Evolutionary conservation across 2,797 vertebrate species (phyloP), one percentile per base, ranked within the genome.

Genomic region (Otolemur crassicaudatus): DNA sequence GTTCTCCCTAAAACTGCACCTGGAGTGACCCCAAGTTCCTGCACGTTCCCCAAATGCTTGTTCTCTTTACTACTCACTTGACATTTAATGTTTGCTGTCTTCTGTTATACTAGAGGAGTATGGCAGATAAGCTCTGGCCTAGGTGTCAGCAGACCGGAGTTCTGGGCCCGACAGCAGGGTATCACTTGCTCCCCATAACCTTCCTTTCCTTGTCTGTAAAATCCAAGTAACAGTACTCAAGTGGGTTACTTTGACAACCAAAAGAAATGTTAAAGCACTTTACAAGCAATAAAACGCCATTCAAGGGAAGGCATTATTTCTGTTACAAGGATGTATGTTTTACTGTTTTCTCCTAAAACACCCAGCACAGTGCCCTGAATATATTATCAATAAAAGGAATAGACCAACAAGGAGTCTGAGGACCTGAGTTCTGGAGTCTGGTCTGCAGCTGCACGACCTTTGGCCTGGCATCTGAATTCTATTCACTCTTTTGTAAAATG

Each of bases 251-350:
- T 80, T 89, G 94, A 95, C 88, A 91, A 94, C 63, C 40, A 25
- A 87, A 96, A 92, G 79, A 92, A 96, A 97, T 92, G 46, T 72
- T 95, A 88, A 82, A 96, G 76, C 40, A 79, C 43, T 97, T 95
- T 94, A 77, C 1, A 91, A 88, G 92, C 95, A 94, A 94, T 94
- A 92, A 97, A 94, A 79, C 43, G 7, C 82, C 92, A 58, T 37
- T 65, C 27, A 10, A 92, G 73, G 46, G 80, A 90, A 95, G 27
- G 60, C 7, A 70, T 49, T 96, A 56, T 81, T 93, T 76, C 46
- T 90, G 25, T 95, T 92, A 53, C 60, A 94, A 93, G 67, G 76
- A 90, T 53, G 80, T 53, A 83, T 88, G 58, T 92, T 90, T 95
- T 89, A 80, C 20, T 76, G 17, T 75, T 79, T 46, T 34, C 22